phyloP scores from a whole-genome alignment of 1,140 invertebrate genomes.

The Drosophila persimilis region DNA sequence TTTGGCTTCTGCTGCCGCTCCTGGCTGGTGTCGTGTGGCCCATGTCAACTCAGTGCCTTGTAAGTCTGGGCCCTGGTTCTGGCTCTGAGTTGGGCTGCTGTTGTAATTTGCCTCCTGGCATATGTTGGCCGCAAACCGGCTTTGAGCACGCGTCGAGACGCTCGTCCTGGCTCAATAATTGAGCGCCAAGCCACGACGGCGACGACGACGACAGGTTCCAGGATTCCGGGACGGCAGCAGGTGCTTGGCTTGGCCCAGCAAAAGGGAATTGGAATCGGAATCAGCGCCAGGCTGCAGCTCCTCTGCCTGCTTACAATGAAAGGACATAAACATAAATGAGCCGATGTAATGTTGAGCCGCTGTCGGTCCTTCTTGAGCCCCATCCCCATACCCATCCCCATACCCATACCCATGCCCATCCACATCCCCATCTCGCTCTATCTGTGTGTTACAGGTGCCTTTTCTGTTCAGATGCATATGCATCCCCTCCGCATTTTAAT shows the following conservation, averaged over 20 bases:
- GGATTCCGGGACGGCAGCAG: conserved; percentile 65
- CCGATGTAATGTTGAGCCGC: conserved; percentile 69
- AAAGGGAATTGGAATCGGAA: conserved; percentile 65
- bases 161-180: conserved; percentile 76
- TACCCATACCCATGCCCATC: conserved; percentile 18
- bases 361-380: conserved; percentile 37
- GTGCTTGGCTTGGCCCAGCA: conserved; percentile 52
- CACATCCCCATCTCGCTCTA: conserved; percentile 54
- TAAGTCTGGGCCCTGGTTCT: conserved; percentile 19
- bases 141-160: conserved; percentile 72
- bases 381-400: background rate
- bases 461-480: conserved; percentile 42
- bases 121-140: conserved; percentile 74
- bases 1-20: conserved; percentile 47
- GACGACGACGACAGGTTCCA: conserved; percentile 67
- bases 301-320: conserved; percentile 67
- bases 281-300: conserved; percentile 55
- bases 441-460: conserved; percentile 55
- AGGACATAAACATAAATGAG: conserved; percentile 82
- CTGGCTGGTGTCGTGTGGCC: conserved; percentile 67
- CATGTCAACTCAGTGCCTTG: conserved; percentile 61
- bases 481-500: conserved; percentile 67
- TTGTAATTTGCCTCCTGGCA: conserved; percentile 73
- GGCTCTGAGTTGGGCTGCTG: conserved; percentile 30
- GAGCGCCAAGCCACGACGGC: conserved; percentile 22